A percentile compares a stretch with the other conserved stretches of the same genome.
phyloP scores from a whole-genome alignment of 2,113 vertebrate genomes.

The Solea senegalensis region DNA sequence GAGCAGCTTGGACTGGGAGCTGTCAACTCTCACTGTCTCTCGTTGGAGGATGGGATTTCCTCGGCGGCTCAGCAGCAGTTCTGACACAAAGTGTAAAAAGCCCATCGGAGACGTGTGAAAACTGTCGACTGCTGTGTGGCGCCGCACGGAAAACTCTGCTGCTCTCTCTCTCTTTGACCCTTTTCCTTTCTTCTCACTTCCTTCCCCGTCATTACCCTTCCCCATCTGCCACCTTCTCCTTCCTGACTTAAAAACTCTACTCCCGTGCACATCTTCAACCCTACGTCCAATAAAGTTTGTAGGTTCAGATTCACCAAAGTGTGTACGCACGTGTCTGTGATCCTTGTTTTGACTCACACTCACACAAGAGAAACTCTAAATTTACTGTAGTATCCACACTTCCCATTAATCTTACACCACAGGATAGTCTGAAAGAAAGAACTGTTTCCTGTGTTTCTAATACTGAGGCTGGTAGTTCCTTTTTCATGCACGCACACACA shows the following conservation, averaged over 20 bases:
- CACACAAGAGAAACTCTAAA: background rate
- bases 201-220: slow-evolving; percentile 36
- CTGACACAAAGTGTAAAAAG: slow-evolving; percentile 61
- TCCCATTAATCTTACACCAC: slow-evolving; percentile 55
- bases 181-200: slow-evolving; percentile 56
- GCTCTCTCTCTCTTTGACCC: slow-evolving; percentile 52
- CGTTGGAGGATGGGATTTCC: slow-evolving; percentile 36
- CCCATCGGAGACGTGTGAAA: slow-evolving; percentile 64
- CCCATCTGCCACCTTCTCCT: slow-evolving; percentile 48
- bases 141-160: slow-evolving; percentile 46
- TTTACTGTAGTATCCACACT: slow-evolving; percentile 12
- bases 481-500: slow-evolving; percentile 8
- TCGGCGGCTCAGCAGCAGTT: slow-evolving; percentile 25
- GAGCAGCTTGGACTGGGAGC: slow-evolving; percentile 40
- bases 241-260: slow-evolving; percentile 64
- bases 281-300: slow-evolving; percentile 78
- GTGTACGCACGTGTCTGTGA: slow-evolving; percentile 33
- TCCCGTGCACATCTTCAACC: slow-evolving; percentile 73
- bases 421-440: slow-evolving; percentile 61
- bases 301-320: slow-evolving; percentile 66
- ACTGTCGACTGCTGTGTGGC: slow-evolving; percentile 43
- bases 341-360: slow-evolving; percentile 30
- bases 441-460: slow-evolving; percentile 71
- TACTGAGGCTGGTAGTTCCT: slow-evolving; percentile 57
- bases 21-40: slow-evolving; percentile 3